Evolutionary conservation across 2,888 invertebrate genomes (phyloP), one percentile per base, ranked within the genome.

Genomic region (Drosophila peninsularis): DNA sequence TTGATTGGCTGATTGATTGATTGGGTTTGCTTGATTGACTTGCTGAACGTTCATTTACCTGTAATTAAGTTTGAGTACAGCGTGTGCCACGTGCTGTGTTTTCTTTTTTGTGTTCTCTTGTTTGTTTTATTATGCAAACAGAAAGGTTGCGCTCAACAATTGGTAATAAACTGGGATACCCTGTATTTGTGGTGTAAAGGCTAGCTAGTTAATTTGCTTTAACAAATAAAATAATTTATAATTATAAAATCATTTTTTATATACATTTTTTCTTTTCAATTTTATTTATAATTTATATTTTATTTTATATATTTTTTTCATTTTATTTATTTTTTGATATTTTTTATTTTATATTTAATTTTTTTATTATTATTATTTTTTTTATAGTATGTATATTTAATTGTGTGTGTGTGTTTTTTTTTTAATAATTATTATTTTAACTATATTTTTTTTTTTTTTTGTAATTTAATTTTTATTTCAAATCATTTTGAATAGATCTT

Each of bases 21-120:
- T 50, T 67, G 57, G 66, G 27, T 6, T 62, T 63, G 70, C 61
- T 52, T 47, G 67, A 21, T 54, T 76, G 73, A 24, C 54, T 57
- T 17, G 21, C 53, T 42, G 56, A 55, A n/a, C 64, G 56, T 81
- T 73, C 70, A 60, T 71, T 72, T 66, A 71, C 87, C 86, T 88
- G 69, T 71, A 82, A 82, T 88, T 71, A 58, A 71, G 54, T 47
- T 60, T 50, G 42, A 50, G 78, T 78, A 68, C 65, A 75, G 30
- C 47, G 34, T 41, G 45, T 50, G 62, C 54, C 71, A 80, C 73
- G 65, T 80, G 78, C 50, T 45, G 30, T 55, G n/a, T 27, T 14
- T 14, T 27, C 11, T 7, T 37, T n/a, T 27, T 19, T 19, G 5
- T 37, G 11, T 39, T 39, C n/a, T 37, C 42, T 62, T 77, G 70